Base-by-base conservation (phyloP, 2,113 vertebrate genomes). In the Arvicanthis niloticus region DNA sequence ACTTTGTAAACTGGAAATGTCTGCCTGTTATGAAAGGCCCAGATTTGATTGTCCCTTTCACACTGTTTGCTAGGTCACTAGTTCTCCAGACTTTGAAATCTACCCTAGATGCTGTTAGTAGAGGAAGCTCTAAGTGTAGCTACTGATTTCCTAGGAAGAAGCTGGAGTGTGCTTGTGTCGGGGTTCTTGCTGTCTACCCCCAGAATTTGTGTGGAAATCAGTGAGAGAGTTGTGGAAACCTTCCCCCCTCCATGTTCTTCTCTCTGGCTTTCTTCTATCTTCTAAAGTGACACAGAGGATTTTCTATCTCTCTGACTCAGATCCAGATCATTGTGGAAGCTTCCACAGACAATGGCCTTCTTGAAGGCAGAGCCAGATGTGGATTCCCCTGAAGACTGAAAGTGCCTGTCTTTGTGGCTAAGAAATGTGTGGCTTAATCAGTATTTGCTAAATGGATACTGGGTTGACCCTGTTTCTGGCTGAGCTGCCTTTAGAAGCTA, bases 121-220 rank as follows among this genome's bases (percentile, higher is more conserved):
- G 22, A 65, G 40, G 40, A n/a, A 40, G 72, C 31, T 67, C 31
- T 21, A 6, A 34, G 12, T 45, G 16, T 16, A 62, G 31, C 37
- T 67, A 7, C 1, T 29, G 37, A 53, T 42, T 60, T 82, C 37
- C 29, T 6, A 3, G 24, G 67, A 76, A 76, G 80, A 78, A 70
- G 40, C 16, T 21, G 12, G 68, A 56, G 1, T 0, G 8, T 8
- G 1, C 12, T 26, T 31, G 65, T 31, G 10, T 31, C n/a, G n/a
- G n/a, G n/a, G 17, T 9, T 73, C 40, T 72, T 65, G 34, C 88
- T 92, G 19, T 24, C 42, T 31, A 67, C 16, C 16, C 60, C 21
- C 6, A 10, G 58, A 78, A 78, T 51, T 62, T 58, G 26, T 40
- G 65, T 68, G 19, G 40, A 45, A 78, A 34, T 40, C 26, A 22